Evolutionary conservation across 1,140 invertebrate species (phyloP), one percentile per base, ranked within the genome.

Genomic region (Probaryconus sp.): DNA sequence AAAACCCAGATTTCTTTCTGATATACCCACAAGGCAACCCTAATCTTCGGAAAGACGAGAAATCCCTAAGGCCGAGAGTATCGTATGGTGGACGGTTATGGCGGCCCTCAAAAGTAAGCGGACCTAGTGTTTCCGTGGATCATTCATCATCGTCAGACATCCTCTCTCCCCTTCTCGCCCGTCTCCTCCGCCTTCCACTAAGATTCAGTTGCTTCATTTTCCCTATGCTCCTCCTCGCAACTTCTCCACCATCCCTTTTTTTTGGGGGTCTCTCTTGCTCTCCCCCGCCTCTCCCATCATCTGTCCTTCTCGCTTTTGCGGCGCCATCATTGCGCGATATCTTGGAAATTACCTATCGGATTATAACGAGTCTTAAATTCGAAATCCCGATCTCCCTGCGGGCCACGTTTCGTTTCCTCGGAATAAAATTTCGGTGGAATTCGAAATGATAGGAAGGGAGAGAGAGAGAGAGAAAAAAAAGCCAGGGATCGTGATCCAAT

Each of bases 71-170:
- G 61, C 61, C 30, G 53, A 37, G 33, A 38, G 65, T 67, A 76
- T 70, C 56, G 55, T 14, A 60, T 64, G 58, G 67, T 72, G 63
- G 71, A 65, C 48, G 45, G 64, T 58, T 35, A 72, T 71, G 74
- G 74, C 68, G 55, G 74, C 68, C 33, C 58, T 71, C 68, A 76
- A 76, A 76, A 76, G 68, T 50, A 56, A 71, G 35, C 73, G 67
- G 67, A 64, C 67, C 67, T 55, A 65, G 61, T 68, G 63, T 76
- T 71, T 76, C 74, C 74, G 67, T 68, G 43, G 67, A 42, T 68
- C 74, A 76, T 76, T 60, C 74, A 76, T 76, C 67, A 76, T 76
- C 74, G 74, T 76, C 74, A 76, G 74, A 76, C 70, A 55, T 78
- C 37, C 31, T 53, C 64, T 50, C 24, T 45, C 63, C 64, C 45